phyloP scores from a whole-genome alignment of 2,113 vertebrate genomes.

The Pelecanoides urinatrix region DNA sequence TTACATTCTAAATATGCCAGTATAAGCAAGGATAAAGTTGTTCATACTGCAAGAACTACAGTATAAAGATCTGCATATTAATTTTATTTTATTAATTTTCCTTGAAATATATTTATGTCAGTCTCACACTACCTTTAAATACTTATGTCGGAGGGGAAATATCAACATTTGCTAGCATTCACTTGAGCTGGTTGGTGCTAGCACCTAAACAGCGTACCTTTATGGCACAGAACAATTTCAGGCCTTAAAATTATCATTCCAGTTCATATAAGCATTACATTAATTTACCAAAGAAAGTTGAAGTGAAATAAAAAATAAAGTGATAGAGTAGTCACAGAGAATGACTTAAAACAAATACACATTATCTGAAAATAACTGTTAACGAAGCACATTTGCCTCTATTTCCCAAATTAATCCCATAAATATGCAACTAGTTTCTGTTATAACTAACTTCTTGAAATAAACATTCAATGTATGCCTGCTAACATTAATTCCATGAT shows the following conservation, averaged over 20 bases:
- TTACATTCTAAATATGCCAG: neutral
- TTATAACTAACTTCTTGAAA: neutral
- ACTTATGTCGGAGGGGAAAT: neutral
- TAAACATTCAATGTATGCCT: neutral
- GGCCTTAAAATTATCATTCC: neutral
- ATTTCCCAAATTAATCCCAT: neutral
- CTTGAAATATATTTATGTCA: neutral
- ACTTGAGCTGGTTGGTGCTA: neutral
- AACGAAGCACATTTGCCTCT: neutral
- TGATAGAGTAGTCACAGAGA: neutral
- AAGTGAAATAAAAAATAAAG: neutral
- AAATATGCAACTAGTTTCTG: neutral
- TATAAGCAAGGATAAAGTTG: neutral
- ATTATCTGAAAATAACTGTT: neutral
- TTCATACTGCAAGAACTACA: neutral
- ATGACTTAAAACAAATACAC: neutral
- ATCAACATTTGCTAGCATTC: neutral
- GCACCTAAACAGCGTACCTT: neutral
- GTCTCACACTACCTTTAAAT: neutral
- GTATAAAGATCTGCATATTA: neutral
- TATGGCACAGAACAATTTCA: neutral
- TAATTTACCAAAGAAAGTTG: neutral
- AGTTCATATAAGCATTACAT: neutral
- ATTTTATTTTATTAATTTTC: neutral
- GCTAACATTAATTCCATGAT: neutral